These are phyloP conservation scores for Poecilia latipinna DNA, from an alignment of 2,113 vertebrate genomes.

Conservation along the genomic window DNA sequence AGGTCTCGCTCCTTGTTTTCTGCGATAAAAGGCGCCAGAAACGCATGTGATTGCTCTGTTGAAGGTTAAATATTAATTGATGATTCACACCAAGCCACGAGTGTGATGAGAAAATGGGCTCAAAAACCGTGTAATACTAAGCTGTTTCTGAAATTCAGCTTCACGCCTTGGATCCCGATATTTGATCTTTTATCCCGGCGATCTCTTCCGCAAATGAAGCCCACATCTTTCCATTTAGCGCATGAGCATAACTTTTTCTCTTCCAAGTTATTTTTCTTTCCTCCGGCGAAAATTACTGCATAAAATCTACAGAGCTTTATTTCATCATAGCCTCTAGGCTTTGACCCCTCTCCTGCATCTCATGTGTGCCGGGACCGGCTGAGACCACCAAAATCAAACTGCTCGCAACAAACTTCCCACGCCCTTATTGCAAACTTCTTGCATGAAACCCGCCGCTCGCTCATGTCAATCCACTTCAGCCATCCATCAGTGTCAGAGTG, in stretches of 20 bases:
- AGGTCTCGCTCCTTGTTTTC: slow-evolving; percentile 60
- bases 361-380: slow-evolving; percentile 18
- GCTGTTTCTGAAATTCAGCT: neutral
- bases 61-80: slow-evolving; percentile 80
- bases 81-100: slow-evolving; percentile 49
- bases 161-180: too few species aligned
- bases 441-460: slow-evolving; percentile 52
- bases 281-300: slow-evolving; percentile 21
- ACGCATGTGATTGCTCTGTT: slow-evolving; percentile 62
- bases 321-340: slow-evolving; percentile 38
- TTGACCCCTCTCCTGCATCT: slow-evolving; percentile 42
- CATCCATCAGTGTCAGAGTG: slow-evolving; percentile 76
- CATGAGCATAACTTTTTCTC: too few species aligned
- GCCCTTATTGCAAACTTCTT: slow-evolving; percentile 47
- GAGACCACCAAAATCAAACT: slow-evolving; percentile 45
- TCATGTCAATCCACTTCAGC: slow-evolving; percentile 73
- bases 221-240: too few species aligned
- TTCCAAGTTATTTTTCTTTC: neutral
- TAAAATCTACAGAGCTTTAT: slow-evolving; percentile 34
- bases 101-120: slow-evolving; percentile 19
- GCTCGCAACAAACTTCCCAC: slow-evolving; percentile 15
- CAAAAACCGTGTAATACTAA: neutral
- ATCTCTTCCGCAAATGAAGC: too few species aligned
- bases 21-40: slow-evolving; percentile 77
- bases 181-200: too few species aligned